Conservation (phyloP, 1,140 invertebrate species). For the Akabosia matsudoensis region DNA sequence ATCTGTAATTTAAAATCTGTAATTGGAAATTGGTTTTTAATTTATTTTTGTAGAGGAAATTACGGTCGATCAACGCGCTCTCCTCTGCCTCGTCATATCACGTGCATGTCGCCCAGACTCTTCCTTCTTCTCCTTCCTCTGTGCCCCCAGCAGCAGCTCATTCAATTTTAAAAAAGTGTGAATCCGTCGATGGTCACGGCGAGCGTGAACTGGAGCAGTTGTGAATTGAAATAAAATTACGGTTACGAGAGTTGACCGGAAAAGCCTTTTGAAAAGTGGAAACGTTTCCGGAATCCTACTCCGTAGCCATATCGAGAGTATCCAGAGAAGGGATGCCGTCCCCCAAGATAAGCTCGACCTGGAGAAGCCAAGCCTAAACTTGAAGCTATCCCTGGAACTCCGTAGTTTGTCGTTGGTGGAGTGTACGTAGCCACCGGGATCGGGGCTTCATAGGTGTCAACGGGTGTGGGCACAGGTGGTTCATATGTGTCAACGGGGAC, state of each 20-base stretch:
- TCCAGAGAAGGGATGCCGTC: constrained; percentile 4
- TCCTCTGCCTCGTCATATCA: constrained; percentile 27
- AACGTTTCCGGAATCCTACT: constrained; percentile 29
- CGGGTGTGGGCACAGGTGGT: constrained; percentile 15
- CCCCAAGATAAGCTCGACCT: not conserved
- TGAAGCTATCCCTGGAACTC: not conserved
- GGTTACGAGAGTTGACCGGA: not conserved
- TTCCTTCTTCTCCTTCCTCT: too few species aligned
- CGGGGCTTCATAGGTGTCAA: not conserved
- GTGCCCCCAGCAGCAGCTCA: too few species aligned
- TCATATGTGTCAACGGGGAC: not conserved
- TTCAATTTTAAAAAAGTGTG: too few species aligned
- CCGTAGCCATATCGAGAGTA: not conserved
- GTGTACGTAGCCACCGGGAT: not conserved
- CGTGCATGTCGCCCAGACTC: not conserved
- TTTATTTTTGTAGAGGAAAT: constrained; percentile 61
- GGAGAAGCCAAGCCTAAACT: not conserved
- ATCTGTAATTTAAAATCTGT: too few species aligned
- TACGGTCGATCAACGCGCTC: constrained; percentile 58
- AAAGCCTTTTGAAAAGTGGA: constrained; percentile 24
- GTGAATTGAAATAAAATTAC: not conserved
- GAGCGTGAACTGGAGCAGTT: too few species aligned
- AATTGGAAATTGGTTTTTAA: too few species aligned
- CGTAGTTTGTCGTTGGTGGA: not conserved
- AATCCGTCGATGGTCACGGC: too few species aligned